Percentiles rank a stretch among this genome's conserved stretches.
Conservation (phyloP, 2,797 vertebrate species). For the Triplophysa yarkandensis region DNA sequence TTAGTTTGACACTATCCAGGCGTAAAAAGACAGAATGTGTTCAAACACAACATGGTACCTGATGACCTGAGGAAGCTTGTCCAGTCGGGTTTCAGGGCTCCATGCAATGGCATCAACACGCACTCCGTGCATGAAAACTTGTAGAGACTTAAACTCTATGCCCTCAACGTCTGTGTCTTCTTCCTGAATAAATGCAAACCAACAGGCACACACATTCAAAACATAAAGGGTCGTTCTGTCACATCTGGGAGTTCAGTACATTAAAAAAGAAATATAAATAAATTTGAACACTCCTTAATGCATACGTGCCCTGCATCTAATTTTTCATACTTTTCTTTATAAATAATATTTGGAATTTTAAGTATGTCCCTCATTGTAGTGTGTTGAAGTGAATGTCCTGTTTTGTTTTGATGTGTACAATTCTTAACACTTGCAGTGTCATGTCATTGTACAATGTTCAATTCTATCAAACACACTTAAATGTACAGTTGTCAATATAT, state of each 20-base stretch:
- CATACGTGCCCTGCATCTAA: no score
- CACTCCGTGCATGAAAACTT: conserved; percentile 85
- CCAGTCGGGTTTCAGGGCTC: conserved; percentile 91
- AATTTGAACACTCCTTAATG: no score
- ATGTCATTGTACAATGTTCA: no score
- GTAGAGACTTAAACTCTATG: conserved; percentile 85
- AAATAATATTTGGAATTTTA: no score
- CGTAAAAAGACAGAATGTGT: not conserved
- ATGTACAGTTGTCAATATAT: no score
- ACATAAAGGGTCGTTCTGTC: not conserved
- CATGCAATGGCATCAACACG: conserved; percentile 89
- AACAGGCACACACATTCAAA: not conserved
- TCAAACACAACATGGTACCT: conserved; percentile 72
- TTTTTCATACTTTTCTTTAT: no score
- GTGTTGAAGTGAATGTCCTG: no score
- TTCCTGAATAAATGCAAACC: conserved; percentile 75
- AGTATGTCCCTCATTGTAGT: no score
- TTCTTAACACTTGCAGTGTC: no score
- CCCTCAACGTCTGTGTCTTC: conserved; percentile 88
- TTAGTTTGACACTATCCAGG: not conserved
- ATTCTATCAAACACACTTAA: no score
- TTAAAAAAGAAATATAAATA: conserved; percentile 7
- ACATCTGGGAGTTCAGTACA: not conserved
- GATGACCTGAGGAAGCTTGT: conserved; percentile 82
- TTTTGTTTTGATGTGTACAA: no score